These are phyloP conservation scores for Cremastobaeus sp. DNA, from an alignment of 2,888 invertebrate species.

Conservation along the genomic window DNA sequence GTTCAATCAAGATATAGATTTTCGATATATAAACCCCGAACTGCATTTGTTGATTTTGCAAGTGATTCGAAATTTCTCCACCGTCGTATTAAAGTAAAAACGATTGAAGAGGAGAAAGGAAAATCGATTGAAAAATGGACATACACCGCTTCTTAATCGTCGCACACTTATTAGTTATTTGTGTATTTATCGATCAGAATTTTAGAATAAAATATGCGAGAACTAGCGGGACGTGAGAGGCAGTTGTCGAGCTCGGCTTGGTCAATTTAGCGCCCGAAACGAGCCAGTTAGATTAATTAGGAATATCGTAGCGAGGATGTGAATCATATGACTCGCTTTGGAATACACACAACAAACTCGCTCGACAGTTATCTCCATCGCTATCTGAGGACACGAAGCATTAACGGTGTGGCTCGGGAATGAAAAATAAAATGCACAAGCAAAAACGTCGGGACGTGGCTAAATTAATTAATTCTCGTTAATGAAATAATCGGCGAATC, in stretches of 20 bases:
- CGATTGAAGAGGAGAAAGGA: no score
- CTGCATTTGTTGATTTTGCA: no score
- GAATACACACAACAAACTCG: conserved; percentile 20
- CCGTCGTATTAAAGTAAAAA: no score
- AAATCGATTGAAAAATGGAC: neutral
- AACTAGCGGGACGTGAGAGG: neutral
- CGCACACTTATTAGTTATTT: conserved; percentile 22
- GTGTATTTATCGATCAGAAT: conserved; percentile 19
- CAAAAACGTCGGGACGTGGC: neutral
- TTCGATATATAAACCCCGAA: no score
- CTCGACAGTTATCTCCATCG: conserved; percentile 19
- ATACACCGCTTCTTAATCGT: conserved; percentile 9
- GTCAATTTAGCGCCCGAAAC: conserved; percentile 19
- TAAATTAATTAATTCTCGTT: conserved; percentile 7
- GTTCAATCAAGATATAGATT: no score
- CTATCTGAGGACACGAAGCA: conserved; percentile 4
- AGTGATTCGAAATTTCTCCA: no score
- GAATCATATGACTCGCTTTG: conserved; percentile 37
- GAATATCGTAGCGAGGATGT: conserved; percentile 28
- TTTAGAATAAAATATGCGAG: conserved; percentile 15
- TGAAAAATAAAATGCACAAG: conserved; percentile 2
- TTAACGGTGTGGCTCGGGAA: neutral
- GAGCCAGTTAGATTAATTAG: conserved; percentile 26
- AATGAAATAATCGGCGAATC: conserved; percentile 12
- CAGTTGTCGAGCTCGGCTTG: conserved; percentile 2